Evolutionary conservation across 2,888 invertebrate genomes (phyloP).

Genomic region (Pollenia labialis): DNA sequence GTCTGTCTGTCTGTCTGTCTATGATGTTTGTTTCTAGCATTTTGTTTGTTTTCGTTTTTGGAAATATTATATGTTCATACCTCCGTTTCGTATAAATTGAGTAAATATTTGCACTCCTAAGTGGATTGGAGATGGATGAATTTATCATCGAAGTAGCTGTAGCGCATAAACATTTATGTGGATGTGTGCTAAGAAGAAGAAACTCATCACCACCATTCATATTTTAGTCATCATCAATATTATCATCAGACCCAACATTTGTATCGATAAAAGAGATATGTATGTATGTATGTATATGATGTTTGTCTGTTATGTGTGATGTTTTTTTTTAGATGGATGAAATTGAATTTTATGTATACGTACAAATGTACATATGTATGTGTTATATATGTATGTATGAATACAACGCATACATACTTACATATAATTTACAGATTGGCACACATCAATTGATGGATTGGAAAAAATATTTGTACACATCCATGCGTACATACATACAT

Average conservation of each 20-base stretch:
- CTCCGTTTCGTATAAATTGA: slow-evolving; percentile 76
- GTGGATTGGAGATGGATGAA: slow-evolving; percentile 83
- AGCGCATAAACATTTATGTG: background rate
- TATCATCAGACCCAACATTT: slow-evolving; percentile 16
- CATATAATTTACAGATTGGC: slow-evolving; percentile 10
- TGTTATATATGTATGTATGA: background rate
- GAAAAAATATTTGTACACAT: slow-evolving; percentile 33
- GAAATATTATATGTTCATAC: slow-evolving; percentile 73
- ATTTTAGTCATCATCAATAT: slow-evolving; percentile 37
- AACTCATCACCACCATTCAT: slow-evolving; percentile 45
- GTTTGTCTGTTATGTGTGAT: background rate
- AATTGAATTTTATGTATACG: slow-evolving; percentile 27
- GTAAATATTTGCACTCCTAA: slow-evolving; percentile 83
- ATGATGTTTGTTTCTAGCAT: background rate
- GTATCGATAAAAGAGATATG: slow-evolving; percentile 47
- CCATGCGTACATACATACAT: slow-evolving; percentile 59
- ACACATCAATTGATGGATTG: slow-evolving; percentile 51
- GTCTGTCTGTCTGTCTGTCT: no score
- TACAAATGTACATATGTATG: background rate
- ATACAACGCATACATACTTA: background rate
- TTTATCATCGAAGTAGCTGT: slow-evolving; percentile 78
- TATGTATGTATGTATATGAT: slow-evolving; percentile 30
- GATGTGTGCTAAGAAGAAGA: background rate
- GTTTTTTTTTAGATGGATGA: slow-evolving; percentile 33
- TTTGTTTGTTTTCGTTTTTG: slow-evolving; percentile 67